Base-by-base conservation (phyloP, 1,140 invertebrate genomes). In the Harlomillsia oculata region DNA sequence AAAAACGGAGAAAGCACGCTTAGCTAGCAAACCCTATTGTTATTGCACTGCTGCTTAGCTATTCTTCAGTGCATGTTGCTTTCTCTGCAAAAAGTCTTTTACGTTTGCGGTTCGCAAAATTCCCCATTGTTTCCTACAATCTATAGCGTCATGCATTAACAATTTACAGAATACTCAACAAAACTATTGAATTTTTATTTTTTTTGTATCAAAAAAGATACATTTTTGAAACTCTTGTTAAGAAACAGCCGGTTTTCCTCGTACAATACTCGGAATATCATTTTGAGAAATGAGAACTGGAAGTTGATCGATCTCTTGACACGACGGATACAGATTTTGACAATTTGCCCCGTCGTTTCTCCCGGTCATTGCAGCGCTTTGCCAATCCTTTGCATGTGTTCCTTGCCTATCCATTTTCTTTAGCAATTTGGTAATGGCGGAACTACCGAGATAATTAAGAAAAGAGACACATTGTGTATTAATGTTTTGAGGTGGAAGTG, bases 361-460 rank as follows among this genome's bases (percentile, higher is more conserved):
- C 20, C 62, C 62, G 18, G 21, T 40, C 39, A 59, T 36, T 14
- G 45, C 43, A 32, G 62, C 62, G 6, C 56, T 40, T 2, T 6
- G 30, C 3, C 53, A 18, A 16, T 32, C 48, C 29, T 60, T 55
- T 30, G 34, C 41, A 41, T 48, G 37, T 5, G 34, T 48, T 20
- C 30, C 37, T 11, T 23, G 13, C 43, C 28, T 25, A 20, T 60
- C 51, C 20, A 53, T 18, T 26, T 52, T 37, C 39, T 43, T 49
- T n/a, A 63, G 37, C 30, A 64, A 34, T 45, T 55, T 56, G 18
- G 39, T 41, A 20, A 64, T 64, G 4, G 58, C 62, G n/a, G 49
- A 49, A 37, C 62, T 64, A 28, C 9, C 43, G 43, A 18, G 21
- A 16, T 21, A 52, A 32, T 20, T 25, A 53, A 14, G 52, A 40